These are phyloP conservation scores for Erannis defoliaria DNA, from an alignment of 2,888 invertebrate species.

Conservation along the genomic window DNA sequence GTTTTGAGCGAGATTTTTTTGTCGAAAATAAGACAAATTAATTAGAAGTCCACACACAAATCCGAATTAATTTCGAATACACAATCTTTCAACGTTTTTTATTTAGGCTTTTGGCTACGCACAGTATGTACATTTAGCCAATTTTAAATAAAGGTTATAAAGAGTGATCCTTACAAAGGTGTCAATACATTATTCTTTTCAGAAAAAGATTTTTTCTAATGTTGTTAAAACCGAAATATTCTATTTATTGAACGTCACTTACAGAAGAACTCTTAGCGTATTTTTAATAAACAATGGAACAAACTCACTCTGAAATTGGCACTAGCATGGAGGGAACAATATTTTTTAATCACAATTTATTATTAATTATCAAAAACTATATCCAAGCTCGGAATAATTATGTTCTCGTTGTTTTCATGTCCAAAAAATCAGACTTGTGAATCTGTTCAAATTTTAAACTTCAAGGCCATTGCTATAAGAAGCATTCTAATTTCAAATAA, in stretches of 20 bases:
- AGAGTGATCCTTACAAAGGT: too few relatives aligned
- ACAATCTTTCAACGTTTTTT: background rate
- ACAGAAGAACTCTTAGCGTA: constrained; percentile 52
- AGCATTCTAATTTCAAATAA: constrained; percentile 31
- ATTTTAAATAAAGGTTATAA: too few relatives aligned
- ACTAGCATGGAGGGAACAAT: constrained; percentile 78
- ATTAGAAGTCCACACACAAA: too few relatives aligned
- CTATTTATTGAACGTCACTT: constrained; percentile 50
- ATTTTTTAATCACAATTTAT: constrained; percentile 31
- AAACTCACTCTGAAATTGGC: constrained; percentile 69
- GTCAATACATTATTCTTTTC: too few relatives aligned
- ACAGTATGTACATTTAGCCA: background rate
- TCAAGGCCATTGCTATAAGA: constrained; percentile 32
- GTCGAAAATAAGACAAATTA: too few relatives aligned
- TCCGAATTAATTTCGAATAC: background rate
- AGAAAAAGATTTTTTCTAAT: constrained; percentile 1
- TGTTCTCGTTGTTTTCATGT: constrained; percentile 26
- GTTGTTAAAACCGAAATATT: constrained; percentile 13
- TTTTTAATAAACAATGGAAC: constrained; percentile 64
- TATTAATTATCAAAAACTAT: constrained; percentile 30
- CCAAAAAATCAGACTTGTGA: constrained; percentile 35
- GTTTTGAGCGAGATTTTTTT: background rate
- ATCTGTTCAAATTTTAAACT: constrained; percentile 11
- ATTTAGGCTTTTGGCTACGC: background rate
- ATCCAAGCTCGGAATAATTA: constrained; percentile 31